Evolutionary conservation across 35 echinoderm and acorn worm genomes (phyloP).

Genomic region (Lytechinus pictus): DNA sequence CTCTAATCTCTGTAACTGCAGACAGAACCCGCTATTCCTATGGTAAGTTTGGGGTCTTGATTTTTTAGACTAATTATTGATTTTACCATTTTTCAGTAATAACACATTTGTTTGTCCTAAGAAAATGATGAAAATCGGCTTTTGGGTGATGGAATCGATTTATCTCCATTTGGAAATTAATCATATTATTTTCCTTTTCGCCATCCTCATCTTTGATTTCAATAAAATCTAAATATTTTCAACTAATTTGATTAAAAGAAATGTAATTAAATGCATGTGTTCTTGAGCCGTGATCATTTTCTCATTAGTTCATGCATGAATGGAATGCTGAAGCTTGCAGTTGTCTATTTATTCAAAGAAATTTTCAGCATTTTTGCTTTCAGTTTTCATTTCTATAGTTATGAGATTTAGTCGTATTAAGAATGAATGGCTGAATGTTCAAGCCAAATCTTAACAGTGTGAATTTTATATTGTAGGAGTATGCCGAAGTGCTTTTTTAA

Average conservation of each 20-base stretch:
- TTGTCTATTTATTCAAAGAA: neutral
- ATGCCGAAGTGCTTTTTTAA: no score
- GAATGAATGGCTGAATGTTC: neutral
- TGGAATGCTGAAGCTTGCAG: neutral
- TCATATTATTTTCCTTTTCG: neutral
- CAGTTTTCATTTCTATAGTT: neutral
- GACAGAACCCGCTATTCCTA: neutral
- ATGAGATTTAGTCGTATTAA: neutral
- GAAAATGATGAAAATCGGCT: neutral
- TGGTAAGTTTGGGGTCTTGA: neutral
- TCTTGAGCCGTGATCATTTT: neutral
- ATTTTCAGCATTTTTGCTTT: neutral
- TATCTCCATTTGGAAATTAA: neutral
- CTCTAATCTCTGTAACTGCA: neutral
- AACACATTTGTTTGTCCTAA: neutral
- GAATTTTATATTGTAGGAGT: no score
- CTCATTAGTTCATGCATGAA: neutral
- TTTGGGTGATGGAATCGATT: neutral
- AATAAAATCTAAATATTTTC: neutral
- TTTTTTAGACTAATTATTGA: neutral
- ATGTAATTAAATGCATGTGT: neutral
- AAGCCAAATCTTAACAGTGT: neutral
- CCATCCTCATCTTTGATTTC: neutral
- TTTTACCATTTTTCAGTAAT: neutral
- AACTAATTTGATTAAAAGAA: neutral